Conservation (phyloP, 2,797 vertebrate genomes). For the Sphaeramia orbicularis region DNA sequence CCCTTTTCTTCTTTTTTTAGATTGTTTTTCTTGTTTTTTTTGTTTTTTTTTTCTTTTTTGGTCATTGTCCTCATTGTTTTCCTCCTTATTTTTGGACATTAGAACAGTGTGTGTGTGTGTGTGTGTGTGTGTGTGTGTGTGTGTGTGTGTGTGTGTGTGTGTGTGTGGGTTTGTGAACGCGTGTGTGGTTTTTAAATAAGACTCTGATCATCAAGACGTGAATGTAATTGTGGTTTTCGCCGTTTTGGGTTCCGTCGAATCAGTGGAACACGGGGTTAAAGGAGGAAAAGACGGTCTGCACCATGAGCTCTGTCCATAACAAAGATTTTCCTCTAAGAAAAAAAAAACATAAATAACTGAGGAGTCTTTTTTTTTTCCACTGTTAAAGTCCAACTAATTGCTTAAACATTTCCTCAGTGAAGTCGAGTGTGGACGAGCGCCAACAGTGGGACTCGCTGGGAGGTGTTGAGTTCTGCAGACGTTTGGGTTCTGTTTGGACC, state of each 20-base stretch:
- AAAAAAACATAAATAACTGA: conserved; percentile 23
- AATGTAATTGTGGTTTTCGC: conserved; percentile 58
- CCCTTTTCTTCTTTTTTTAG: too few relatives aligned
- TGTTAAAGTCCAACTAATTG: conserved; percentile 65
- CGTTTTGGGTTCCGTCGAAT: conserved; percentile 53
- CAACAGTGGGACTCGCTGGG: not conserved
- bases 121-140: too few relatives aligned
- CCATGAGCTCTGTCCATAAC: conserved; percentile 58
- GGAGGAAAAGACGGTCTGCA: conserved; percentile 51
- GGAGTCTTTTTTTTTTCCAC: conserved; percentile 64
- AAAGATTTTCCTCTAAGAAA: conserved; percentile 69
- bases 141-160: too few relatives aligned
- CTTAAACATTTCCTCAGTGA: conserved; percentile 70
- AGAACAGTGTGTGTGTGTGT: too few relatives aligned
- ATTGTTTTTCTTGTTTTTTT: too few relatives aligned
- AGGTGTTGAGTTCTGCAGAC: too few relatives aligned
- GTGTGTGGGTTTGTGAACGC: conserved; percentile 10
- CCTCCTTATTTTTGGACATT: too few relatives aligned
- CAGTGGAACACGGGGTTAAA: conserved; percentile 52
- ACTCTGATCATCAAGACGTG: conserved; percentile 58
- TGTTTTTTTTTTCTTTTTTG: too few relatives aligned
- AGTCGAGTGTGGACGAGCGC: too few relatives aligned
- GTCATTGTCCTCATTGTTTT: too few relatives aligned
- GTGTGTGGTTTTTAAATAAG: conserved; percentile 32
- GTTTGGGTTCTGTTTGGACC: too few relatives aligned